Conservation (phyloP, 2,113 vertebrate genomes). For the Bos javanicus region DNA sequence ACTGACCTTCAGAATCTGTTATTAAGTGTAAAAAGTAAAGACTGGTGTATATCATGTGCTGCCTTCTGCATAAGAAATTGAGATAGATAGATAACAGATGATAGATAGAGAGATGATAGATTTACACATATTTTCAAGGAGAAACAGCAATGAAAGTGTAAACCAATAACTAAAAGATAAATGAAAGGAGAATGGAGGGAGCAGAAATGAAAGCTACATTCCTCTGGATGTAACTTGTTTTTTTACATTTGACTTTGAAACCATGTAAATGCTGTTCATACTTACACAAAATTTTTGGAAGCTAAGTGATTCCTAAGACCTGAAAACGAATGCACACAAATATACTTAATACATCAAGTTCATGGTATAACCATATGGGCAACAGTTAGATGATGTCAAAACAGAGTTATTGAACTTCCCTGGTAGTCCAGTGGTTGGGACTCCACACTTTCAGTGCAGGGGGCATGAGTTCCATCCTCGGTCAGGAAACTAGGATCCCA, state of each 20-base stretch:
- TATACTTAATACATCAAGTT: neutral
- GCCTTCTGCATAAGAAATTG: neutral
- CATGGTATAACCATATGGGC: neutral
- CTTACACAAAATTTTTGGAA: neutral
- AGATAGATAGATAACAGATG: neutral
- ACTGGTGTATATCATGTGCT: neutral
- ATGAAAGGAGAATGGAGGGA: neutral
- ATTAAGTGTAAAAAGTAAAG: neutral
- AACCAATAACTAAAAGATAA: neutral
- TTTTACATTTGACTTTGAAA: neutral
- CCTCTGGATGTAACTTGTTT: neutral
- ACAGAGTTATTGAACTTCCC: neutral
- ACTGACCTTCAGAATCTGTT: neutral
- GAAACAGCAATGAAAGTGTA: neutral
- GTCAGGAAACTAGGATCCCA: neutral
- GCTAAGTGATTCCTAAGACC: neutral
- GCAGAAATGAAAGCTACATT: neutral
- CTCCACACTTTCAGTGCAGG: neutral
- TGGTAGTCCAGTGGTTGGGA: neutral
- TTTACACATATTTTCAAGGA: neutral
- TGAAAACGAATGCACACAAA: neutral
- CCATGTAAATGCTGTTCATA: slow-evolving; percentile 21
- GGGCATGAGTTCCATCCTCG: neutral
- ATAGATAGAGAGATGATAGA: neutral
- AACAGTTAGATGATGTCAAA: neutral